These are phyloP conservation scores for Amblyornis subalaris DNA, from an alignment of 2,113 vertebrate species.

Conservation along the genomic window DNA sequence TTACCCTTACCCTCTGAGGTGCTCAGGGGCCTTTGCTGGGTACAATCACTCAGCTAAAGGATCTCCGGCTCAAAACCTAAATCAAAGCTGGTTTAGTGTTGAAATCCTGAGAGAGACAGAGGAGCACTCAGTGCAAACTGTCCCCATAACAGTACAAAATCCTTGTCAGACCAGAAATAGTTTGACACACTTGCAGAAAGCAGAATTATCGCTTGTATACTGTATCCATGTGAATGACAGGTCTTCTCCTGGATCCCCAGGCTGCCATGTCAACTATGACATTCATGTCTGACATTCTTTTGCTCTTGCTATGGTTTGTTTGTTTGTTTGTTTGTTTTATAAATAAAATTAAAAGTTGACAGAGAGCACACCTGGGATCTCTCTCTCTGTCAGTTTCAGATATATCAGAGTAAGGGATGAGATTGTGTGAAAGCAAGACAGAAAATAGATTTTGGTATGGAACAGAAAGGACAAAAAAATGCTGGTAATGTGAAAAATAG, in stretches of 20 bases:
- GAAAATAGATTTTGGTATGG: background rate
- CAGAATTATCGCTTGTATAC: background rate
- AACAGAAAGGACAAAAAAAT: background rate
- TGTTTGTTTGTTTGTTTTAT: background rate
- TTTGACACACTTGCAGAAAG: background rate
- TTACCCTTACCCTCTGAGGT: background rate
- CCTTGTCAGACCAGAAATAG: background rate
- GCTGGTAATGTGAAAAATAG: background rate
- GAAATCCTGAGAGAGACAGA: background rate
- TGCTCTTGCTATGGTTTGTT: background rate
- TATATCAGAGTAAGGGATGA: background rate
- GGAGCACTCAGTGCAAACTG: rapidly evolving
- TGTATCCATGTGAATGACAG: background rate
- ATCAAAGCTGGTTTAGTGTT: background rate
- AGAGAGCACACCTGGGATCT: background rate
- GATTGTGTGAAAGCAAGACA: background rate
- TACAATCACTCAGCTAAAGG: background rate
- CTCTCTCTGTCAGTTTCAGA: background rate
- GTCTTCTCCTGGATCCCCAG: background rate
- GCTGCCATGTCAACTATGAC: background rate
- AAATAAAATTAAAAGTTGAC: background rate
- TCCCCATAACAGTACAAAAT: background rate
- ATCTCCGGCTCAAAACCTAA: background rate
- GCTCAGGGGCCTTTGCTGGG: background rate
- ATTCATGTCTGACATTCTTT: background rate